These are phyloP conservation scores for Polyommatus icarus DNA, from an alignment of 2,888 invertebrate genomes.

Conservation along the genomic window DNA sequence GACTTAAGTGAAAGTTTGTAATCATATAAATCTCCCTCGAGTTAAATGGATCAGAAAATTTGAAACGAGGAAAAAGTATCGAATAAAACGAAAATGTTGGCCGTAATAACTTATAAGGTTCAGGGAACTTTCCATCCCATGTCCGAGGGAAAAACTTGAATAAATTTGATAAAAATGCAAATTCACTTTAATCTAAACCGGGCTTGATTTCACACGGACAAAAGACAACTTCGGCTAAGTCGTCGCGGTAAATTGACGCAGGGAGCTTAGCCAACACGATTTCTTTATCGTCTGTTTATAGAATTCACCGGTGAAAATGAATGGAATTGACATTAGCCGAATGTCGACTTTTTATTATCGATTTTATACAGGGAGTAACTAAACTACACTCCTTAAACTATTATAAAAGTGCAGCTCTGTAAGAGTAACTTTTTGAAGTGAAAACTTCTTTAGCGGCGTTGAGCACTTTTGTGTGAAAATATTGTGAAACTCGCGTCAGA, in stretches of 20 bases:
- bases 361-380: too few relatives aligned
- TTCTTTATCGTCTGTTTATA: too few relatives aligned
- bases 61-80: constrained; percentile 22
- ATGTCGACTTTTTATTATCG: too few relatives aligned
- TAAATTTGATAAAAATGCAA: constrained; percentile 35
- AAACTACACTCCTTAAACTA: too few relatives aligned
- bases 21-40: constrained; percentile 10
- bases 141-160: constrained; percentile 18
- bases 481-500: too few relatives aligned
- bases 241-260: constrained; percentile 43
- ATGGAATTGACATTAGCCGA: too few relatives aligned
- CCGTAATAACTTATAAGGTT: constrained; percentile 22
- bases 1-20: not conserved
- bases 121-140: constrained; percentile 12
- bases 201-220: constrained; percentile 57
- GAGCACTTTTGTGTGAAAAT: too few relatives aligned
- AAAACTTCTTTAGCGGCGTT: too few relatives aligned
- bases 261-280: constrained; percentile 34
- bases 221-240: constrained; percentile 54
- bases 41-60: constrained; percentile 24
- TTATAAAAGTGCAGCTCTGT: too few relatives aligned
- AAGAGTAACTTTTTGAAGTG: too few relatives aligned
- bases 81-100: constrained; percentile 16
- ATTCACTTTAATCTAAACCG: constrained; percentile 51
- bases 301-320: too few relatives aligned